Conservation (phyloP, 2,797 vertebrate species). For the Myotis findleyi region DNA sequence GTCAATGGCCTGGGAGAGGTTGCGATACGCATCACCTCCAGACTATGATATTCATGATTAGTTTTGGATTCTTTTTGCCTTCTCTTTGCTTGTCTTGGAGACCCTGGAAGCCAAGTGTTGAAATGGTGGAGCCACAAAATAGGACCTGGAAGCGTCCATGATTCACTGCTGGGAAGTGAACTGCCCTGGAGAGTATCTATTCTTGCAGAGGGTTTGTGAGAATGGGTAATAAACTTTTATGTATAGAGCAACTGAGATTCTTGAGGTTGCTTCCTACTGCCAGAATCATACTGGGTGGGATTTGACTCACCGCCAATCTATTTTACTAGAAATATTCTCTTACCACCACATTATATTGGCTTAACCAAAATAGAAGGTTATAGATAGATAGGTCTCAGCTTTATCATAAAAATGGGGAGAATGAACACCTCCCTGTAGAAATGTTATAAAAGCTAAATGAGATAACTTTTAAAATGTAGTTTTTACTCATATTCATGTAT, state of each 20-base stretch:
- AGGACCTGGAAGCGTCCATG: neutral
- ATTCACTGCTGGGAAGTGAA: neutral
- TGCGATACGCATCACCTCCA: neutral
- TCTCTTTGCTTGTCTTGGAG: neutral
- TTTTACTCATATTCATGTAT: constrained; percentile 9
- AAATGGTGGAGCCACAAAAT: neutral
- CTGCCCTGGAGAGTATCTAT: neutral
- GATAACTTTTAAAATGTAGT: neutral
- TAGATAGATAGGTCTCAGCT: neutral
- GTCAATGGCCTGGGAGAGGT: neutral
- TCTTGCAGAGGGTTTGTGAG: neutral
- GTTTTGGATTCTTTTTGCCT: neutral
- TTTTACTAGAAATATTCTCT: constrained; percentile 9
- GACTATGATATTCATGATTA: neutral
- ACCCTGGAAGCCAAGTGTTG: neutral
- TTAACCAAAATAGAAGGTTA: neutral
- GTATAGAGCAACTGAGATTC: neutral
- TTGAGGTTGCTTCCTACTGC: constrained; percentile 23
- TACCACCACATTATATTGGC: neutral
- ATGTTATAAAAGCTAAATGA: neutral
- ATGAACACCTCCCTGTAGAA: neutral
- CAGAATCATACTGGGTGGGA: neutral
- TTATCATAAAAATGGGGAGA: neutral
- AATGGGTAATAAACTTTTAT: constrained; percentile 3
- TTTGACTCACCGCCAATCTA: neutral